Percentiles rank a stretch among this genome's conserved stretches.
These are phyloP conservation scores for Sebastes vulpes DNA, from an alignment of 2,797 vertebrate species.

Conservation along the genomic window DNA sequence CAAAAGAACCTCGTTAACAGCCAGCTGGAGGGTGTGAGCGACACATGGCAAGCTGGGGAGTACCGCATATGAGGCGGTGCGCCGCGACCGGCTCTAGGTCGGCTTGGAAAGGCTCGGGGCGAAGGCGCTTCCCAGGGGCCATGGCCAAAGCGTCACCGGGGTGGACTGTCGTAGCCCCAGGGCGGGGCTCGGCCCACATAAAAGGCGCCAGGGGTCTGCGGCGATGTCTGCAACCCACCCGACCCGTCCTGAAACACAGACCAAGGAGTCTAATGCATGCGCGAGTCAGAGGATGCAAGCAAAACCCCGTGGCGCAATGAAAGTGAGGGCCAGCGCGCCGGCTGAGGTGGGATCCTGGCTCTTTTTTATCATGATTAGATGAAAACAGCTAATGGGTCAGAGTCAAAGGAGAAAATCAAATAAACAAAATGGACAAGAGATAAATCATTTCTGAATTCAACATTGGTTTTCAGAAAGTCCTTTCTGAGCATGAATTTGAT, in stretches of 20 bases:
- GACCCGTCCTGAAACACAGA: accelerated
- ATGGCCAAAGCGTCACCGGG: too few species aligned
- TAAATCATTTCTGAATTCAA: not conserved
- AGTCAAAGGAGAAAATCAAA: not conserved
- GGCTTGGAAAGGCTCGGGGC: too few species aligned
- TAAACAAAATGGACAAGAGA: not conserved
- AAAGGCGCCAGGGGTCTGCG: too few species aligned
- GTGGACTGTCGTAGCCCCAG: too few species aligned
- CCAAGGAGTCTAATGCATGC: accelerated
- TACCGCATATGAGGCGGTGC: accelerated
- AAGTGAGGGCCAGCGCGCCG: too few species aligned
- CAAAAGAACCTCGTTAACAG: too few species aligned
- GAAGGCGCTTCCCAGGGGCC: accelerated
- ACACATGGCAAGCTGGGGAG: accelerated
- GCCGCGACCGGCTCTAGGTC: accelerated
- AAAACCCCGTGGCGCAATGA: too few species aligned
- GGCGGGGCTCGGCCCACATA: accelerated
- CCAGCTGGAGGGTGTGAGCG: too few species aligned
- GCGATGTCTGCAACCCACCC: too few species aligned
- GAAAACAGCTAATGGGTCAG: not conserved
- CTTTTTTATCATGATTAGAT: not conserved
- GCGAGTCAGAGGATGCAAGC: too few species aligned
- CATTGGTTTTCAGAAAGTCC: not conserved
- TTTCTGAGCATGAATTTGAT: not conserved
- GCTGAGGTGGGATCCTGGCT: too few species aligned